phyloP scores from a whole-genome alignment of 2,113 vertebrate genomes.

The Craseonycteris thonglongyai region DNA sequence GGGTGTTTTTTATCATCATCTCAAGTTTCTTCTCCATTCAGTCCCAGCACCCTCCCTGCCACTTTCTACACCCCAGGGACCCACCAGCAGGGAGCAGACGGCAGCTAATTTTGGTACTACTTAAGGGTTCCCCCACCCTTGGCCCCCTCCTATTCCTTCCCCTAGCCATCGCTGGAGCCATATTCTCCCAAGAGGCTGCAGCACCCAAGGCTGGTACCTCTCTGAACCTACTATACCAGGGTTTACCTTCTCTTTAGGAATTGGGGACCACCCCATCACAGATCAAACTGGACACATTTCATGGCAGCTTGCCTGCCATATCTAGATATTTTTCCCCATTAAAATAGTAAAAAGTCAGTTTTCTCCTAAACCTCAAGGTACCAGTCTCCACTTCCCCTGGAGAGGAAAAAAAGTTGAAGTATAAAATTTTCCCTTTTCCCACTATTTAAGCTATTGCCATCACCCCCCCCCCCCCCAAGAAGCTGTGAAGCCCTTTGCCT shows the following conservation, averaged over 20 bases:
- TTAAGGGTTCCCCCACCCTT: conserved; percentile 11
- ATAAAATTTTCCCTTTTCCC: background rate
- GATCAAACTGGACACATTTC: background rate
- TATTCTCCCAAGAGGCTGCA: background rate
- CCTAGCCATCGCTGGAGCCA: background rate
- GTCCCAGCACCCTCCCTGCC: background rate
- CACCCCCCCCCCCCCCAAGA: background rate
- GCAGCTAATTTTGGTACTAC: conserved; percentile 69
- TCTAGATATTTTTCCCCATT: conserved; percentile 6
- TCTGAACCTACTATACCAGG: background rate
- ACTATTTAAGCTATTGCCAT: conserved; percentile 34
- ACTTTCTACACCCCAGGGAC: conserved; percentile 19
- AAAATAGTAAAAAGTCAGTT: conserved; percentile 36
- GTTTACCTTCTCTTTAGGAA: background rate
- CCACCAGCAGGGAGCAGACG: conserved; percentile 63
- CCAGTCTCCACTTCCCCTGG: background rate
- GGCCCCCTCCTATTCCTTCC: background rate
- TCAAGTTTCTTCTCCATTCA: conserved; percentile 33
- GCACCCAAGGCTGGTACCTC: background rate
- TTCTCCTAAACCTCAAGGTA: conserved; percentile 5
- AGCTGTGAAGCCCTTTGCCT: conserved; percentile 66
- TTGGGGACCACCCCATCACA: background rate
- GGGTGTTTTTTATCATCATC: conserved; percentile 59
- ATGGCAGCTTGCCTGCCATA: background rate
- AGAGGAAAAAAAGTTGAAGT: background rate